Percentiles rank a stretch among this genome's conserved stretches.
Conservation (phyloP, 2,888 invertebrate species). For the Caenorhabditis imperialis region DNA sequence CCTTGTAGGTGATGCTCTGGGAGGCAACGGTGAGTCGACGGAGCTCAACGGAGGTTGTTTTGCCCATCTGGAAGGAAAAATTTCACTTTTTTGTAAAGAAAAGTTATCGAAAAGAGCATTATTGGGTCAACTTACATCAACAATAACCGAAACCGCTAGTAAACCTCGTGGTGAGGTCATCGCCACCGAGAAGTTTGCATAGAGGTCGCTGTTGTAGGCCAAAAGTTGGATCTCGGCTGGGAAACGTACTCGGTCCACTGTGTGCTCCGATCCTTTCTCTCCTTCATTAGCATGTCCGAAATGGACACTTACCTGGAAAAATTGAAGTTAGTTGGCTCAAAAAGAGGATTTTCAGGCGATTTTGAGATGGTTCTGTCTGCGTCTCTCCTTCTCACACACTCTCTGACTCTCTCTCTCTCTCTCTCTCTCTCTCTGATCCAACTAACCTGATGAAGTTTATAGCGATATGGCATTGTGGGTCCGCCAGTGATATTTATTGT, state of each 20-base stretch:
- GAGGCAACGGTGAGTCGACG: slow-evolving; percentile 92
- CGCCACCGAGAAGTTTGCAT: slow-evolving; percentile 95
- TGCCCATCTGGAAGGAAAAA: slow-evolving; percentile 86
- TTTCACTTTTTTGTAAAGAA: not conserved
- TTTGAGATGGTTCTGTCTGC: no score
- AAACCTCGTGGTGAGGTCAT: slow-evolving; percentile 93
- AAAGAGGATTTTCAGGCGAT: no score
- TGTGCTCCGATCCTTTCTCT: slow-evolving; percentile 95
- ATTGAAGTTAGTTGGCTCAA: no score
- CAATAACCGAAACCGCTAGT: slow-evolving; percentile 91
- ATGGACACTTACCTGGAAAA: slow-evolving; percentile 82
- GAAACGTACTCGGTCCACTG: slow-evolving; percentile 93
- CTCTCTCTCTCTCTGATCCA: not conserved
- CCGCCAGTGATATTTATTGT: slow-evolving; percentile 95
- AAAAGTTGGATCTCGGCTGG: slow-evolving; percentile 99
- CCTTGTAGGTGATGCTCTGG: slow-evolving; percentile 89
- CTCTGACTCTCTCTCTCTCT: not conserved
- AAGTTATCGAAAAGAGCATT: no score
- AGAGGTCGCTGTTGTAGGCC: slow-evolving; percentile 97
- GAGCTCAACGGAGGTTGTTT: slow-evolving; percentile 91
- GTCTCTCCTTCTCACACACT: no score
- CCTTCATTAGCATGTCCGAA: slow-evolving; percentile 89
- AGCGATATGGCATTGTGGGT: slow-evolving; percentile 84
- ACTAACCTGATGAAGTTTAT: slow-evolving; percentile 71
- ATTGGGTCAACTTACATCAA: slow-evolving; percentile 90